Percentiles rank a stretch among this genome's conserved stretches.
Conservation (phyloP, 2,797 vertebrate species). For the Carduelis carduelis region DNA sequence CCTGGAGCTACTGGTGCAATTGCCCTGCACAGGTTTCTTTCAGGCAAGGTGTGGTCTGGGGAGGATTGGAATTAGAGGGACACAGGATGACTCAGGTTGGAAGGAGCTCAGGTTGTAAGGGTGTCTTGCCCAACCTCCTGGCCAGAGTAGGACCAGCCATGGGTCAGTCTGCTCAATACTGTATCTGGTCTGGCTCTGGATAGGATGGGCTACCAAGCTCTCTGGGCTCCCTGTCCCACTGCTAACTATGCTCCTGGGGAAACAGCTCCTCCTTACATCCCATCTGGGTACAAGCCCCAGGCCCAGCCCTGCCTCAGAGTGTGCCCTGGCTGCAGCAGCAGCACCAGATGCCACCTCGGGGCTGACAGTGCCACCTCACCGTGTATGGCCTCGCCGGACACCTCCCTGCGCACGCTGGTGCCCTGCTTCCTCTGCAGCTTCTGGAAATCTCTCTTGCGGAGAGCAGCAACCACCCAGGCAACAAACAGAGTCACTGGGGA, state of each 20-base stretch:
- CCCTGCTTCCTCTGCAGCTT: slow-evolving; percentile 80
- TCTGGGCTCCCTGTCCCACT: neutral
- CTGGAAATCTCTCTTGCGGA: slow-evolving; percentile 81
- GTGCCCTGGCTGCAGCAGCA: neutral
- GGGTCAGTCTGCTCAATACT: neutral
- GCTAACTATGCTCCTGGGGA: neutral
- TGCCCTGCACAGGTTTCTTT: neutral
- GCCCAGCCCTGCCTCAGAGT: neutral
- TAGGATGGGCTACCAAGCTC: neutral
- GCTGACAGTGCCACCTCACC: slow-evolving; percentile 70
- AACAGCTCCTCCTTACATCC: neutral
- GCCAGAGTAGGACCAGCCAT: neutral
- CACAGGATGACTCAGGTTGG: neutral
- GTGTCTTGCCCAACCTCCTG: neutral
- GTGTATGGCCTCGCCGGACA: slow-evolving; percentile 60
- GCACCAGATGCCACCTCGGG: fast-evolving
- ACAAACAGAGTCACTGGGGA: slow-evolving; percentile 84
- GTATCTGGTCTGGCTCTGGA: neutral
- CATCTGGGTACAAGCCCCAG: neutral
- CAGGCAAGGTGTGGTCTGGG: neutral
- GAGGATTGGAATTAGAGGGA: neutral
- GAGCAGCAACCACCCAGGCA: slow-evolving; percentile 81
- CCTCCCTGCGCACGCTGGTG: slow-evolving; percentile 53
- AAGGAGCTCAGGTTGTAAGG: neutral
- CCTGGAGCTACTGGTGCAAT: neutral